phyloP scores from a whole-genome alignment of 2,113 vertebrate genomes.

The Felis chaus region DNA sequence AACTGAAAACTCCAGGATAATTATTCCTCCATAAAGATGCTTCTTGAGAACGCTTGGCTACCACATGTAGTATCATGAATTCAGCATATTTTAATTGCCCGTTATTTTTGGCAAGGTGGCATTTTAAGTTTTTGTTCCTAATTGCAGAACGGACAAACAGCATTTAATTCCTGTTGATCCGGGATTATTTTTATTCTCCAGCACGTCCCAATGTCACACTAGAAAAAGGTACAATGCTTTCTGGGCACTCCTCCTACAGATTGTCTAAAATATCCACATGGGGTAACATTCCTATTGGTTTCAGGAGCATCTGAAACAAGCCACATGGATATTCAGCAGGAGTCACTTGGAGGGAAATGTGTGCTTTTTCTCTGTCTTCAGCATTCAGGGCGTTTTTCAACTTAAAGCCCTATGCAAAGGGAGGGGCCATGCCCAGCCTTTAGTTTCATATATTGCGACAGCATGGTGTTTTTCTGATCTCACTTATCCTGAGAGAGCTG shows the following conservation, averaged over 20 bases:
- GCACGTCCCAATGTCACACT: slow-evolving; percentile 32
- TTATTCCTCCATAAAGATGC: slow-evolving; percentile 9
- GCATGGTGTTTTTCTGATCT: slow-evolving; percentile 34
- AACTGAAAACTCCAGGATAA: not conserved
- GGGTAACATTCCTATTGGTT: not conserved
- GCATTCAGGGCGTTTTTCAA: not conserved
- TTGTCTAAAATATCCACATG: not conserved
- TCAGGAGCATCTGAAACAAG: slow-evolving; percentile 27
- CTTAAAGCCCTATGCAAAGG: not conserved
- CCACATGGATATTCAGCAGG: not conserved
- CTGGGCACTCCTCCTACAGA: slow-evolving; percentile 10
- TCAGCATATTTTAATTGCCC: slow-evolving; percentile 24
- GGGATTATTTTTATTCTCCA: slow-evolving; percentile 57
- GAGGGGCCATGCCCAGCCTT: not conserved
- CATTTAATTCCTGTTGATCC: slow-evolving; percentile 66
- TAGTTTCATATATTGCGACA: not conserved
- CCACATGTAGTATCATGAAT: not conserved
- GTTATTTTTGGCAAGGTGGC: slow-evolving; percentile 64
- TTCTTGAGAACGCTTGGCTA: slow-evolving; percentile 31
- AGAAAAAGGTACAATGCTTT: slow-evolving; percentile 30
- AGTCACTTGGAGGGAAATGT: not conserved
- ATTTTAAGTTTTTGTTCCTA: slow-evolving; percentile 70
- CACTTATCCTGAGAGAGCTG: slow-evolving; percentile 31
- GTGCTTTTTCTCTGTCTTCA: not conserved
- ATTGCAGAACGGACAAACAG: slow-evolving; percentile 64